Base-by-base conservation (phyloP, 2,888 invertebrate species). In the Hyppa rectilinea region DNA sequence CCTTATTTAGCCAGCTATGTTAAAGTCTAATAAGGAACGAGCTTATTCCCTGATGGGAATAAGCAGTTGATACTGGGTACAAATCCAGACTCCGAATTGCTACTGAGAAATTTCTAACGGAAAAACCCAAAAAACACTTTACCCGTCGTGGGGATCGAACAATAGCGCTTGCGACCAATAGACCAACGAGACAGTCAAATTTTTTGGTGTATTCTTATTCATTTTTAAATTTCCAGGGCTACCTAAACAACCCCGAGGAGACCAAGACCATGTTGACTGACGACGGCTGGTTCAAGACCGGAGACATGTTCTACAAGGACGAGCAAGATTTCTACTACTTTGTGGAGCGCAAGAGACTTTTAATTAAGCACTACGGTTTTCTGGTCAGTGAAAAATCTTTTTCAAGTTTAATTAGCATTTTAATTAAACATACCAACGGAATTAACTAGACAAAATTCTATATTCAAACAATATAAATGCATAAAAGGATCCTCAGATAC, bases 231-330 rank as follows among this genome's bases (percentile, higher is more conserved):
- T 86, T 82, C 34, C 77, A 92, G 91, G 91, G 90, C 31, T 92
- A 92, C 80, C 75, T 89, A 26, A 88, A 90, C 55, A 91, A 92
- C 71, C 83, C 84, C 17, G 87, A 89, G 65, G 91, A 91, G 72
- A 91, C 90, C 14, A 82, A 75, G 49, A 80, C 80, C 43, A 86
- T 91, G 59, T 63, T 91, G 52, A 89, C 89, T 7, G 84, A 87
- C 10, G 89, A 92, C 52, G 91, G 89, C 4, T 92, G 91, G 90
- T 75, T 92, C 58, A 89, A 85, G 61, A 92, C 91, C 4, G 92
- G 91, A 34, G 91, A 91, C 77, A 81, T 92, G 29, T 91, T 92
- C 68, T 88, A 87, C 78, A 88, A 69, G 71, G 89, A 90, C 70
- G 86, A 89, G 9, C 71, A 87, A 23, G 76, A 87, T 49, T 87